Base-by-base conservation (phyloP, 2,113 vertebrate species). In the Chaetodon trifascialis region DNA sequence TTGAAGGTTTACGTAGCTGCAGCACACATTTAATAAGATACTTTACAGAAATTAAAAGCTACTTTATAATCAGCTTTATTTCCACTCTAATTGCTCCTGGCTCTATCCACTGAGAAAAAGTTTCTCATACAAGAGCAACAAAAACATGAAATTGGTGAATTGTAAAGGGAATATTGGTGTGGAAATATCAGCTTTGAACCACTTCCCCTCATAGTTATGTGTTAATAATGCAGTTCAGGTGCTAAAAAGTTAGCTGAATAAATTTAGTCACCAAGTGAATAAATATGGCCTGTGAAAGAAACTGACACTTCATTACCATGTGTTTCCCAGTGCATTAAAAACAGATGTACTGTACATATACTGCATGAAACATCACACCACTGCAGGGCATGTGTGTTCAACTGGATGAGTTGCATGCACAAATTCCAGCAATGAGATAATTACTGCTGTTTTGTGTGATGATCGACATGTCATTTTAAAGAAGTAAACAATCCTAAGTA, bases 171-270 rank as follows among this genome's bases (percentile, higher is more conserved):
- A 60, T 62, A 67, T 40, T n/a, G n/a, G n/a, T n/a, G n/a, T n/a
- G n/a, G n/a, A n/a, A n/a, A n/a, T n/a, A n/a, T n/a, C n/a, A n/a
- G n/a, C n/a, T n/a, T n/a, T n/a, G n/a, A n/a, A n/a, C n/a, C n/a
- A 42, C 65, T 64, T 79, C 56, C 11, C 38, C 7, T 36, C 12
- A 67, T 17, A 73, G 42, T 66, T 42, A 30, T 42, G n/a, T 47
- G 36, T 73, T 76, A 62, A 10, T 73, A 80, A 73, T 79, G n/a
- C 30, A 81, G 21, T 38, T 70, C 52, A 58, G 8, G 3, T 16
- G 70, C 5, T 0, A 64, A 15, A 73, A 19, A 23, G 23, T n/a
- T 63, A 54, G 11, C 15, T 71, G 4, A 56, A 75, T 38, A 62
- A 36, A 21, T 82, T 69, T 44, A n/a, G 14, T 74, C 19, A 5